Evolutionary conservation across 2,888 invertebrate genomes (phyloP), one percentile per base, ranked within the genome.

Genomic region (Branchipolynoe longqiensis): DNA sequence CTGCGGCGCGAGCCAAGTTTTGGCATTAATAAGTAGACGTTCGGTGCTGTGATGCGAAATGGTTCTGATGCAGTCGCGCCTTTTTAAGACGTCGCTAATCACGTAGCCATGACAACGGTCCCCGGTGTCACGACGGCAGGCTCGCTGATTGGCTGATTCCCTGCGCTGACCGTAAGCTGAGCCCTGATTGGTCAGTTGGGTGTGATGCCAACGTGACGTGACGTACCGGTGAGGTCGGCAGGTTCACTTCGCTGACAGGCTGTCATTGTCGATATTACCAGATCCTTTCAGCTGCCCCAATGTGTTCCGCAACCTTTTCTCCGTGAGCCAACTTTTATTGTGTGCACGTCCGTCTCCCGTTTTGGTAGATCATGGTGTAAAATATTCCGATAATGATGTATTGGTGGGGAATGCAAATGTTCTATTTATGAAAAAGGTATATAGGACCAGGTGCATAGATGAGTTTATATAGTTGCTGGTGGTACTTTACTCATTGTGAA

Each of bases 111-210:
- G 58, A 25, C 62, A 14, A 62, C 62, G 31, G 62, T 62, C 62
- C 31, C 62, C 62, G 31, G 31, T 62, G 62, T 62, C 62, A 62
- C 62, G 31, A 62, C 28, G 31, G 62, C 62, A 25, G 28, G 25
- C n/a, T 62, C 62, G 25, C 31, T 62, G 62, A 62, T 62, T 62
- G 62, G 62, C 62, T 31, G 62, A 25, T 31, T 62, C 62, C 12
- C 28, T n/a, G 31, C 12, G 62, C 18, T 28, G 62, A 62, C 25
- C 62, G 62, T 62, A 62, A 62, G 62, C 14, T 62, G 62, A 28
- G 25, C 6, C 62, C 28, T 62, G 62, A 62, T 62, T 62, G 62
- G 62, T 62, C 62, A 62, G 62, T 62, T 62, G 31, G 62, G 12
- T n/a, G 62, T 62, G 62, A 14, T 25, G 12, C 62, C 62, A 14